Evolutionary conservation across 2,113 vertebrate genomes (phyloP).

Genomic region (Megaptera novaeangliae): DNA sequence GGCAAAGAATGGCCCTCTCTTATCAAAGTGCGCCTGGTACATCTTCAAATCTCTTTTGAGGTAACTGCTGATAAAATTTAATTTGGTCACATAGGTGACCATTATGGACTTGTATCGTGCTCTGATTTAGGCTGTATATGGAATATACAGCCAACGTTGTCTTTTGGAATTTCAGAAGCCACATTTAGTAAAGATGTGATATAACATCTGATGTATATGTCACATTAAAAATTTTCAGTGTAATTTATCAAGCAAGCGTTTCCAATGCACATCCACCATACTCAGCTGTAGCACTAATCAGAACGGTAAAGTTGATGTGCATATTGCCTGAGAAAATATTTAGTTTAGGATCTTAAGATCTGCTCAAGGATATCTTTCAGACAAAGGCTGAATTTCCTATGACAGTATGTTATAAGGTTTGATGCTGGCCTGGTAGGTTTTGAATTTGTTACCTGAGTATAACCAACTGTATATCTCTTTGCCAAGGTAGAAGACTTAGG

Average conservation of each 20-base stretch:
- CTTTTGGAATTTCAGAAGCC: neutral
- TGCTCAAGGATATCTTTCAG: neutral
- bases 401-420: neutral
- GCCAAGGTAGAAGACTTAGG: neutral
- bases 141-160: neutral
- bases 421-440: neutral
- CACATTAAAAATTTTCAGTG: neutral
- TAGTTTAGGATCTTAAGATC: neutral
- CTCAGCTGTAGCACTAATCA: neutral
- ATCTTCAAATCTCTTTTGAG: neutral
- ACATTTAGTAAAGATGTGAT: neutral
- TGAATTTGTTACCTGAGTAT: neutral
- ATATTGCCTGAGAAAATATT: neutral
- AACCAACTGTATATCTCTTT: neutral
- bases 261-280: neutral
- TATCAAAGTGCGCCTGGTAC: neutral
- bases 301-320: neutral
- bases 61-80: slow-evolving; percentile 19
- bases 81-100: neutral
- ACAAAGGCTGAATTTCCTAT: neutral
- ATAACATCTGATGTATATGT: neutral
- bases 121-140: neutral
- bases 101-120: neutral
- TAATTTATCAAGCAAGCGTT: neutral
- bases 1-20: neutral